Percentiles rank a stretch among this genome's conserved stretches.
Conservation (phyloP, 2,797 vertebrate species). For the Nyctibius grandis region DNA sequence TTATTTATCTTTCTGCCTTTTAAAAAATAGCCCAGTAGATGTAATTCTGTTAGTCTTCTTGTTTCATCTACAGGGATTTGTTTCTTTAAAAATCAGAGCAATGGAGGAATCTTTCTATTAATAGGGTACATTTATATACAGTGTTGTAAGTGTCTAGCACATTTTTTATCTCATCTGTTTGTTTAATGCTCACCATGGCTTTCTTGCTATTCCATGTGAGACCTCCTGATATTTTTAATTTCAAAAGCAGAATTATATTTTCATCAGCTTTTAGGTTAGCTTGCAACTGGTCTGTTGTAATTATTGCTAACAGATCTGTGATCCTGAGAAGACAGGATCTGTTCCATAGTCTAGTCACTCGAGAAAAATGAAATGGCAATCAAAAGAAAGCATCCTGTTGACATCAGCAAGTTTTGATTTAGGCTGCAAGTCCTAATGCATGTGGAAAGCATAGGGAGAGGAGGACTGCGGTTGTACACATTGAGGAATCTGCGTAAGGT, state of each 20-base stretch:
- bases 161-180: conserved; percentile 13
- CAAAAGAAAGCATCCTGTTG: not conserved
- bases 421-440: not conserved
- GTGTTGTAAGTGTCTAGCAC: conserved; percentile 6
- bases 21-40: not conserved
- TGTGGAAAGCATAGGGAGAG: not conserved
- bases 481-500: not conserved
- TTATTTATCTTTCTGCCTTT: not conserved
- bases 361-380: not conserved
- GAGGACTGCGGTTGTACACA: not conserved
- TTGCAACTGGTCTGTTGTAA: not conserved
- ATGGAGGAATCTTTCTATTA: conserved; percentile 11
- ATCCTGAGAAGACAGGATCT: not conserved
- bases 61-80: not conserved
- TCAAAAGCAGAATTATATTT: not conserved
- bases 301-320: not conserved
- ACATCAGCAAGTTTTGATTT: not conserved
- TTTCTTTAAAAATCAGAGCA: not conserved
- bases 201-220: not conserved
- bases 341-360: not conserved
- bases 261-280: not conserved
- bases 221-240: conserved; percentile 4
- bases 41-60: not conserved
- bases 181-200: conserved; percentile 2
- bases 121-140: conserved; percentile 9